Conservation (phyloP, 2,797 vertebrate genomes). For the Cynodonichthys magdalenae region DNA sequence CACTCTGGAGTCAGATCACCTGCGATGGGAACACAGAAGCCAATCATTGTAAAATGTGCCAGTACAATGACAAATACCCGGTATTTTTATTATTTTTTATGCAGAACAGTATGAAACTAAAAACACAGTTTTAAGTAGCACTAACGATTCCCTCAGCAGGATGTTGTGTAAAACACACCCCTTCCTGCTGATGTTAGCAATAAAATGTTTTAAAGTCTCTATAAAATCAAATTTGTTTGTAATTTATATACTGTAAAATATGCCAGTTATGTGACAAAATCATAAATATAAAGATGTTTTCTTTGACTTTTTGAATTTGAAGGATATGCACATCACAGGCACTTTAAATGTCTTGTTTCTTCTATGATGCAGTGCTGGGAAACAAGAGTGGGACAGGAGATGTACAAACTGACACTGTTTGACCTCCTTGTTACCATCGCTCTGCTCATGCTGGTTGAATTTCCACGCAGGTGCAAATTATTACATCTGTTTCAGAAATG, state of each 20-base stretch:
- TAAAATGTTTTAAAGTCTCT: too few relatives aligned
- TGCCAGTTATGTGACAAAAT: too few relatives aligned
- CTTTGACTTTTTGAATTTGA: too few relatives aligned
- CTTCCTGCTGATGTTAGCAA: not conserved
- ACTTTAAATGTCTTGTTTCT: constrained; percentile 11
- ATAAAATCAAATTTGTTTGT: too few relatives aligned
- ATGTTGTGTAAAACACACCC: too few relatives aligned
- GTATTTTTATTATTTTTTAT: constrained; percentile 65
- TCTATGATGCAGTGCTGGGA: constrained; percentile 87
- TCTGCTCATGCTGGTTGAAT: constrained; percentile 82
- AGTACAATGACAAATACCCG: constrained; percentile 77
- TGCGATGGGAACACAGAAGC: constrained; percentile 52
- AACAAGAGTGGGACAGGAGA: constrained; percentile 90
- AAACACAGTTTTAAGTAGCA: not conserved
- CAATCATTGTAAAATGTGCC: constrained; percentile 61
- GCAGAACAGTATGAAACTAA: not conserved
- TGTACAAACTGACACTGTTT: constrained; percentile 91
- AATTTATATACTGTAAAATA: not conserved
- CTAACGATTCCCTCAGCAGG: not conserved
- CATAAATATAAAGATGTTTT: too few relatives aligned
- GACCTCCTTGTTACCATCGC: constrained; percentile 84
- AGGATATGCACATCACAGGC: too few relatives aligned
- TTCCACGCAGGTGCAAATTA: constrained; percentile 84
- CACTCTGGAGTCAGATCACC: constrained; percentile 87
- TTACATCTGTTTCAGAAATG: not conserved